These are phyloP conservation scores for Sebastes oblongus DNA, from an alignment of 2,797 vertebrate species.

Conservation along the genomic window DNA sequence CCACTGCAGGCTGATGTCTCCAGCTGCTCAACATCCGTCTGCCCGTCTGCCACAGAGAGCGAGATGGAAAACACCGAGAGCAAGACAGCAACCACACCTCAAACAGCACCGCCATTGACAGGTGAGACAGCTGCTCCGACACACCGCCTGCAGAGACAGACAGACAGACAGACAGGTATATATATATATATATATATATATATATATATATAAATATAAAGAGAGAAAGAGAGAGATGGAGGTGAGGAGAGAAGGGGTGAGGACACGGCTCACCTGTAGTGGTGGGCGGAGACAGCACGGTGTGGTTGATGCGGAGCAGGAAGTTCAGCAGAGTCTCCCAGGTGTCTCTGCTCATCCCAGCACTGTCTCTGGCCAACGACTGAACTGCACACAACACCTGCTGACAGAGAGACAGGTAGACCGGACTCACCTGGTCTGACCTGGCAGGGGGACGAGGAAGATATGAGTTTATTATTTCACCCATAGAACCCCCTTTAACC, in stretches of 20 bases:
- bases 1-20: slow-evolving; percentile 91
- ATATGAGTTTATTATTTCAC: neutral
- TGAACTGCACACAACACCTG: slow-evolving; percentile 91
- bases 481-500: neutral
- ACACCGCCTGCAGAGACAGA: slow-evolving; percentile 48
- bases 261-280: slow-evolving; percentile 41
- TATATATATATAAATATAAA: no score
- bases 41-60: slow-evolving; percentile 92
- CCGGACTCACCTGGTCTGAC: slow-evolving; percentile 81
- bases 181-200: no score
- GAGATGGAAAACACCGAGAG: slow-evolving; percentile 90
- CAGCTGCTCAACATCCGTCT: slow-evolving; percentile 94
- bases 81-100: slow-evolving; percentile 94
- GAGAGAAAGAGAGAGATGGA: neutral
- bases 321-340: slow-evolving; percentile 94
- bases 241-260: neutral
- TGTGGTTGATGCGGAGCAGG: slow-evolving; percentile 92
- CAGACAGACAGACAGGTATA: neutral
- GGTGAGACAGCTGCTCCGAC: slow-evolving; percentile 89
- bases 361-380: slow-evolving; percentile 87
- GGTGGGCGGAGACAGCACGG: slow-evolving; percentile 89
- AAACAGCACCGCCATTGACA: slow-evolving; percentile 90
- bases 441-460: slow-evolving; percentile 67
- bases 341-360: slow-evolving; percentile 89
- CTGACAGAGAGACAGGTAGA: slow-evolving; percentile 89